Evolutionary conservation across 1,140 invertebrate species (phyloP), one percentile per base, ranked within the genome.

Genomic region (Brachionus asplanchnoidis): DNA sequence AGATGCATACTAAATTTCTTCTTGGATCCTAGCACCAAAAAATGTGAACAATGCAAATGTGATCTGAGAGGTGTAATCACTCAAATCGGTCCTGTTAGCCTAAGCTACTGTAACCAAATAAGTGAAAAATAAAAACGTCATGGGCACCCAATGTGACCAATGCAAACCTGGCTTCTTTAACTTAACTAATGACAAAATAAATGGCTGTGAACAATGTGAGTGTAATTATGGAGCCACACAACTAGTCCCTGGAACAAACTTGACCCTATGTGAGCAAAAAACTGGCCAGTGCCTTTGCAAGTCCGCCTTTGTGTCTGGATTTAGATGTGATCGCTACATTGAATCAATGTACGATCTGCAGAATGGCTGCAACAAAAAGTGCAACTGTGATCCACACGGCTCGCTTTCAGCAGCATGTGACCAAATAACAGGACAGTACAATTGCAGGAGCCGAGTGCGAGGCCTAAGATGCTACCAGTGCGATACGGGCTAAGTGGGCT

Each of bases 391-490:
- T 86, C 86, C 89, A 73, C 91, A 91, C 88, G 93, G 93, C 8
- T 84, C 83, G 2, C 7, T 84, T 12, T 90, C 92, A 1, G 84
- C 87, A 5, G 85, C 88, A 1, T 93, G 93, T 88, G 90, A 92
- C 85, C 88, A 90, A 85, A 79, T 84, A 7, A 93, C 92, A 28
- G 97, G 97, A 6, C 90, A 92, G 4, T 99, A 97, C 88, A 89
- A 93, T 11, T 99, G 97, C 87, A 93, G 94, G 75, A 90, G 92
- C 0, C 96, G 98, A 87, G 95, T 99, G 0, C 91, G 95, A 17
- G 98, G 98, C 12, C 95, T 97, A 83, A 99, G 99, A 89, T 99
- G 98, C 89, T 94, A 99, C 87, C 93, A 95, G 85, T 99, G 98
- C 88, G 93, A 93, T 87, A 88, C 93, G 0, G 95, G 93, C 4